These are phyloP conservation scores for Rutilus rutilus DNA, from an alignment of 2,113 vertebrate genomes.

Conservation along the genomic window DNA sequence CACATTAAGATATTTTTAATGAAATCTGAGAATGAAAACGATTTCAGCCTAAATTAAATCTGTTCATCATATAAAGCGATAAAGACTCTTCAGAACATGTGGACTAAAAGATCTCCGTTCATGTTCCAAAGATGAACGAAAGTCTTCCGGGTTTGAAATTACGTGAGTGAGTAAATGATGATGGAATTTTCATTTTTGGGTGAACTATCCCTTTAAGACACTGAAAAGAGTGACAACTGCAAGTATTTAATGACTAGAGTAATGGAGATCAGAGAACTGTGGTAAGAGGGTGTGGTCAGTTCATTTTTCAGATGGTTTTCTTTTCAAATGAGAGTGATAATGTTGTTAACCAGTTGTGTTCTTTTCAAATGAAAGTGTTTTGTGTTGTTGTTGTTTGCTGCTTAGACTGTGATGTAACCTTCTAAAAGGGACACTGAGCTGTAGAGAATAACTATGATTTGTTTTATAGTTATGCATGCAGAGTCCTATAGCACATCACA, in stretches of 20 bases:
- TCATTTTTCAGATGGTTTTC: neutral
- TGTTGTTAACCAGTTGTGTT: neutral
- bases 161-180: neutral
- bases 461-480: neutral
- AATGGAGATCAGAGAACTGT: neutral
- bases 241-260: neutral
- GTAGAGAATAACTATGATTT: slow-evolving; percentile 9
- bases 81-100: no score
- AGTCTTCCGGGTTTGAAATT: no score
- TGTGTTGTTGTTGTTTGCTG: slow-evolving; percentile 2
- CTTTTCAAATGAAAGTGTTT: neutral
- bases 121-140: no score
- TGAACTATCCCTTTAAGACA: neutral
- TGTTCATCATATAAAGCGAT: no score
- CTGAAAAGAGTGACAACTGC: neutral
- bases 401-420: slow-evolving; percentile 2
- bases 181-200: neutral
- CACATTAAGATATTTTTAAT: no score
- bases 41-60: no score
- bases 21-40: no score
- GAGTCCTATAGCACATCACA: neutral
- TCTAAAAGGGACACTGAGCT: neutral
- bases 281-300: neutral
- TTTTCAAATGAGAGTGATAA: neutral
- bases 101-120: no score